phyloP scores from a whole-genome alignment of 2,797 vertebrate species.

The Calcarius lapponicus region DNA sequence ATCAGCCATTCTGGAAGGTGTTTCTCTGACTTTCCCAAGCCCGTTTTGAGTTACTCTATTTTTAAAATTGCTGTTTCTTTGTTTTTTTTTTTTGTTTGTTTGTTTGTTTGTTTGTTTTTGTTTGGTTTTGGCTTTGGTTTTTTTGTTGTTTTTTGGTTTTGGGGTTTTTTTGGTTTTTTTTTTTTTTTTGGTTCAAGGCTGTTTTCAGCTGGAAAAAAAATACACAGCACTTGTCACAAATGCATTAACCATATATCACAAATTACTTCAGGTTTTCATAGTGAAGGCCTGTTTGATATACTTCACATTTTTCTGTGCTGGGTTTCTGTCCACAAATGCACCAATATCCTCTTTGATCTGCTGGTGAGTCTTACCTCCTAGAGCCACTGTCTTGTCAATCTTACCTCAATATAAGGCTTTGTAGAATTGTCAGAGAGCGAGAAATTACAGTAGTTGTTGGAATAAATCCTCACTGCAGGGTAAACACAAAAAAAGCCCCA shows the following conservation, averaged over 20 bases:
- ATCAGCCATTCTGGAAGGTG: background rate
- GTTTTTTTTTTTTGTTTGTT: too few relatives aligned
- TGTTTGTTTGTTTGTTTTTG: too few relatives aligned
- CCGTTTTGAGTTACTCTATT: background rate
- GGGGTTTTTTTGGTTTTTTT: too few relatives aligned
- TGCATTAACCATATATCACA: background rate
- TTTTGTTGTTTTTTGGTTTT: background rate
- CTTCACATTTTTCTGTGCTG: background rate
- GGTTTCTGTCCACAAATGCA: background rate
- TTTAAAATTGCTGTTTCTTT: too few relatives aligned
- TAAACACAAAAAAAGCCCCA: background rate
- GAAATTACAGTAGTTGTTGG: background rate
- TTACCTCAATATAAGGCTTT: background rate
- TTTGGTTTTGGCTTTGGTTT: rapidly evolving
- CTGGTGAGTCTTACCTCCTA: background rate
- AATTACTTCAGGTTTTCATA: background rate
- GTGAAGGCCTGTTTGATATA: background rate
- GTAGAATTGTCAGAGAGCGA: background rate
- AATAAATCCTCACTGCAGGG: background rate
- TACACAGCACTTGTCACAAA: background rate
- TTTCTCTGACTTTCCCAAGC: background rate
- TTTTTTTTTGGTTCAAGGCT: background rate
- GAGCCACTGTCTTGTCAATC: background rate
- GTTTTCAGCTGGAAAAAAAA: background rate
- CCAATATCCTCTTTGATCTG: background rate